phyloP scores from a whole-genome alignment of 1,140 invertebrate genomes.

The Anoplolepis gracilipes region DNA sequence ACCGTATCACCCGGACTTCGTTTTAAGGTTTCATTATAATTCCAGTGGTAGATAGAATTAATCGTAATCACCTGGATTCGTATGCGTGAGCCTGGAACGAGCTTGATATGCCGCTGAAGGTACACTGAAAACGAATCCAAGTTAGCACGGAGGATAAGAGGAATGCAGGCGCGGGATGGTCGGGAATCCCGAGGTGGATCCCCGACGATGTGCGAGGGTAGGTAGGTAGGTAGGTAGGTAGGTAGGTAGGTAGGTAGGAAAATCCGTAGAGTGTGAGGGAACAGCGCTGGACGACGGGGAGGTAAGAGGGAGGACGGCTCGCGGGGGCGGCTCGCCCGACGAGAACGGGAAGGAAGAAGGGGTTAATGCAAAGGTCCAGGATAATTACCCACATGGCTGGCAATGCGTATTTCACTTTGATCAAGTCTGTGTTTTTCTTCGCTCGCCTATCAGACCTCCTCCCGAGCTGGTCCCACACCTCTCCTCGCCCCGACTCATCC shows the following conservation, averaged over 20 bases:
- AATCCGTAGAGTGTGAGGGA: slow-evolving; percentile 55
- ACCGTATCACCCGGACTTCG: slow-evolving; percentile 49
- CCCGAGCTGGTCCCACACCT: slow-evolving; percentile 64
- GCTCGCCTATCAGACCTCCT: slow-evolving; percentile 81
- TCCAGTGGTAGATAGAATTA: slow-evolving; percentile 51
- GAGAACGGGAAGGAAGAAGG: slow-evolving; percentile 72
- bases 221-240: too few species aligned
- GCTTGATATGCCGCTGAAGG: slow-evolving; percentile 49
- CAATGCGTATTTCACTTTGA: slow-evolving; percentile 85
- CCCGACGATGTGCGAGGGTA: slow-evolving; percentile 59
- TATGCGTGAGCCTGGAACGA: slow-evolving; percentile 55
- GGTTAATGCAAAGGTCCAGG: slow-evolving; percentile 84
- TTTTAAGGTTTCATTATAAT: slow-evolving; percentile 65
- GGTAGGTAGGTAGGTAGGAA: slow-evolving; percentile 27
- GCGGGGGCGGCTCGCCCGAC: slow-evolving; percentile 22
- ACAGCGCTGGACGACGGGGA: slow-evolving; percentile 28
- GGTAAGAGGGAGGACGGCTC: slow-evolving; percentile 41
- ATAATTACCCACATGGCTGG: slow-evolving; percentile 86
- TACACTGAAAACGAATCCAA: slow-evolving; percentile 61
- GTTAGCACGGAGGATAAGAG: slow-evolving; percentile 64
- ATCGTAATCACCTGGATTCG: slow-evolving; percentile 59
- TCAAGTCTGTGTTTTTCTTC: slow-evolving; percentile 86
- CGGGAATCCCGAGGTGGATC: slow-evolving; percentile 62
- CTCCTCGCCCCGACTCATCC: slow-evolving; percentile 54
- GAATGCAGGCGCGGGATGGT: slow-evolving; percentile 60